Evolutionary conservation across 2,797 vertebrate genomes (phyloP).

Genomic region (Bradypodion pumilum): DNA sequence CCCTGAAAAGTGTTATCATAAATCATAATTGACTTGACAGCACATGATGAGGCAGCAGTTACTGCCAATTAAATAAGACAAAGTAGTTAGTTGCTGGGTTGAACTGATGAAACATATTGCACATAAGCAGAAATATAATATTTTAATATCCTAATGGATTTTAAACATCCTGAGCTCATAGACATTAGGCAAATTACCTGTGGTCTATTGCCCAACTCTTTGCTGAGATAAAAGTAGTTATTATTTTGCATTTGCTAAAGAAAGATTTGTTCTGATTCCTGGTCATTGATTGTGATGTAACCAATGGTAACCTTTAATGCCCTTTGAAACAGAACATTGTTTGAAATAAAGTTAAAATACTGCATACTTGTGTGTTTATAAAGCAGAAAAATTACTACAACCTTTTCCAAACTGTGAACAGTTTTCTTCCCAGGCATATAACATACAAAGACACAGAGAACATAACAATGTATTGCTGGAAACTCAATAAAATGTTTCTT

Average conservation of each 20-base stretch:
- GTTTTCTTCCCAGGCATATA: background rate
- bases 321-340: background rate
- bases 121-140: background rate
- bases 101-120: constrained; percentile 8
- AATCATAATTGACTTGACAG: no score
- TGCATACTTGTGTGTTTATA: background rate
- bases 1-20: no score
- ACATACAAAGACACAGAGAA: background rate
- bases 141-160: constrained; percentile 18
- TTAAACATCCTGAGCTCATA: background rate
- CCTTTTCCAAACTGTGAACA: background rate
- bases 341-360: background rate
- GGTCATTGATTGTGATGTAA: background rate
- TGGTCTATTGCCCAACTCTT: background rate
- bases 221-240: background rate
- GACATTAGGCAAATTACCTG: background rate
- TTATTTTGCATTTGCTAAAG: background rate
- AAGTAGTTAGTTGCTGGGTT: background rate
- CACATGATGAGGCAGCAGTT: background rate
- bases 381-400: no score
- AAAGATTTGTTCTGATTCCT: background rate
- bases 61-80: constrained; percentile 13
- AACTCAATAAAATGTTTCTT: background rate
- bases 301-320: background rate
- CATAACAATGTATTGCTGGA: background rate